A percentile compares a stretch with the other conserved stretches of the same genome.
These are phyloP conservation scores for Takifugu ocellatus DNA, from an alignment of 2,797 vertebrate genomes.

Conservation along the genomic window DNA sequence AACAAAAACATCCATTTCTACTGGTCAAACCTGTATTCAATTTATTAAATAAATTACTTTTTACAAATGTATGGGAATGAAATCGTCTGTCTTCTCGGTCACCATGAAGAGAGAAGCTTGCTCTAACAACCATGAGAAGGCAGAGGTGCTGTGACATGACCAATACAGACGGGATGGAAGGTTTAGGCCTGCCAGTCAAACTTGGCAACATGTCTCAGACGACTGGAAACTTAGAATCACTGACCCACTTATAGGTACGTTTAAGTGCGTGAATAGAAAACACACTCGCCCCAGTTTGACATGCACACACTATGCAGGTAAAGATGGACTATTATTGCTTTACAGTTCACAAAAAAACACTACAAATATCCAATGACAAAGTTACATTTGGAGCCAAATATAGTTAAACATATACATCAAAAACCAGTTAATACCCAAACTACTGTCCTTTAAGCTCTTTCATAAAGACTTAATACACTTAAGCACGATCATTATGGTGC, in stretches of 20 bases:
- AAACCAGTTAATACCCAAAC: background rate
- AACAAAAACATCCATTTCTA: background rate
- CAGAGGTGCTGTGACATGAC: constrained; percentile 32
- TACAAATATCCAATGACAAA: background rate
- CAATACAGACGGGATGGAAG: constrained; percentile 24
- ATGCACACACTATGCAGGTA: background rate
- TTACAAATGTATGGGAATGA: too few relatives aligned
- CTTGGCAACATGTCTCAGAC: constrained; percentile 8
- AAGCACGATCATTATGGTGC: too few relatives aligned
- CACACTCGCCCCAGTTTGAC: constrained; percentile 4
- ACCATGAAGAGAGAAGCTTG: too few relatives aligned
- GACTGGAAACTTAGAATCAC: constrained; percentile 35
- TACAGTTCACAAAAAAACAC: background rate
- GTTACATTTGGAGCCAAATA: constrained; percentile 5
- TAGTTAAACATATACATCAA: background rate
- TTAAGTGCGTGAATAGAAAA: constrained; percentile 14
- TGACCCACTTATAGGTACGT: constrained; percentile 36
- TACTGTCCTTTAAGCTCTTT: too few relatives aligned
- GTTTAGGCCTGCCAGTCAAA: constrained; percentile 30
- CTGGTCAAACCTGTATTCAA: too few relatives aligned
- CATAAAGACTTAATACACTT: too few relatives aligned
- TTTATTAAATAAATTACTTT: too few relatives aligned
- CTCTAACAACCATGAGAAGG: constrained; percentile 23
- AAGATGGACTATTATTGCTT: background rate
- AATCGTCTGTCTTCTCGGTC: too few relatives aligned